Base-by-base conservation (phyloP, 53 echinoderm and acorn worm genomes). In the Pentamera pediparva region DNA sequence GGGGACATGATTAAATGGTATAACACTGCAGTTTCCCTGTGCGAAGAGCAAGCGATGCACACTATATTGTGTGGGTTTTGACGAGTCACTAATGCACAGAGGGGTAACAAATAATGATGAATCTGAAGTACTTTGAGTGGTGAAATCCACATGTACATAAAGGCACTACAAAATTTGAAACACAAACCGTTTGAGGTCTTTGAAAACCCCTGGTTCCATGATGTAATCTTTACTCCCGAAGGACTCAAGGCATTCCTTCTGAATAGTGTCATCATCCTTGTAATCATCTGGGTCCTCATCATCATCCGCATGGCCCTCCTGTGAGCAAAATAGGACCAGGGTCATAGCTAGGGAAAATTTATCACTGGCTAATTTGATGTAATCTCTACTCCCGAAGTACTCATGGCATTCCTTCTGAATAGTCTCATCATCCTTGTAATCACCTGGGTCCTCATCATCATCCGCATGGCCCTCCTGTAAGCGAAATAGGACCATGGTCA, bases 131-230 rank as follows among this genome's bases (percentile, higher is more conserved):
- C n/a, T n/a, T n/a, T n/a, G n/a, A n/a, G n/a, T n/a, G n/a, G n/a
- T n/a, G n/a, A n/a, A n/a, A n/a, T n/a, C n/a, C n/a, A n/a, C n/a
- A n/a, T n/a, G n/a, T n/a, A 30, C 35, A 27, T 32, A 18, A 4
- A 35, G 20, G 31, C 1, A 21, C 8, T 11, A 20, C 5, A 61
- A 29, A 61, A 35, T 17, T 61, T 33, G n/a, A n/a, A n/a, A 30
- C 11, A n/a, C 69, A 45, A 40, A 94, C 90, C 90, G 82, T 34
- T 90, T 87, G 11, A 90, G 69, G 51, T 90, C 85, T 50, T 94
- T 90, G 69, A 94, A 94, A 54, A 94, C 90, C 13, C 90, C 95
- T 0, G 95, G 85, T 63, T 94, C 95, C 95, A 94, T 94, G 76
- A 90, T 90, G 82, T 94, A 94, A 70, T 94, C 95, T 40, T 65